Evolutionary conservation across 64 coral and sea anemone species (phyloP).

Genomic region (Montipora cactus): DNA sequence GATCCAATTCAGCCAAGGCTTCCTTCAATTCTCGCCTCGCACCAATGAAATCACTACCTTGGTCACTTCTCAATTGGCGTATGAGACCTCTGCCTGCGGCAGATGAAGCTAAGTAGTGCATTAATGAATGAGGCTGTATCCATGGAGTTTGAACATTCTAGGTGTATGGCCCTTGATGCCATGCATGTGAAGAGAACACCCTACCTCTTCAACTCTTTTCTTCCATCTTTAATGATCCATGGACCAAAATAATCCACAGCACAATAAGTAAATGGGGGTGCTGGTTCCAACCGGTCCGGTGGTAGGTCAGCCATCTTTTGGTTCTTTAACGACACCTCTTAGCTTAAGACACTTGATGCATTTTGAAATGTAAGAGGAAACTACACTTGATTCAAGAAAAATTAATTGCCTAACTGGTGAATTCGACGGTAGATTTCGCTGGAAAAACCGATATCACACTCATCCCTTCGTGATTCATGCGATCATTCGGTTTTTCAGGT

Average conservation of each 20-base stretch:
- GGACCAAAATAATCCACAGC: no score
- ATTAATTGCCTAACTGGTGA: no score
- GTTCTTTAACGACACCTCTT: neutral
- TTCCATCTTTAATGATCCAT: no score
- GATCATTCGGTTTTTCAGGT: no score
- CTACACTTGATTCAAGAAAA: neutral
- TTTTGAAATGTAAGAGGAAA: slow-evolving; percentile 1
- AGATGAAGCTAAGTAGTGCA: slow-evolving; percentile 9
- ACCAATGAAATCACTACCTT: slow-evolving; percentile 30
- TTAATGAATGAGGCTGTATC: slow-evolving; percentile 25
- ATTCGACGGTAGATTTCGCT: no score
- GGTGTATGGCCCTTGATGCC: neutral
- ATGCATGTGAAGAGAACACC: slow-evolving; percentile 20
- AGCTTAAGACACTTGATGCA: neutral
- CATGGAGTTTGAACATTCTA: neutral
- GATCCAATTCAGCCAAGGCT: slow-evolving; percentile 14
- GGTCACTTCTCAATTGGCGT: slow-evolving; percentile 15
- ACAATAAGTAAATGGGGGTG: no score
- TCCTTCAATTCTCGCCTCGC: neutral
- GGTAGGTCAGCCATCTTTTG: no score
- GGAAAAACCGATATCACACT: no score
- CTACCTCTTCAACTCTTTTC: no score
- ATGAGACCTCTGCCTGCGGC: slow-evolving; percentile 27
- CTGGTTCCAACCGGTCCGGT: no score
- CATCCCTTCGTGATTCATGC: no score